These are phyloP conservation scores for Ypsolopha scabrella DNA, from an alignment of 2,888 invertebrate species.

Conservation along the genomic window DNA sequence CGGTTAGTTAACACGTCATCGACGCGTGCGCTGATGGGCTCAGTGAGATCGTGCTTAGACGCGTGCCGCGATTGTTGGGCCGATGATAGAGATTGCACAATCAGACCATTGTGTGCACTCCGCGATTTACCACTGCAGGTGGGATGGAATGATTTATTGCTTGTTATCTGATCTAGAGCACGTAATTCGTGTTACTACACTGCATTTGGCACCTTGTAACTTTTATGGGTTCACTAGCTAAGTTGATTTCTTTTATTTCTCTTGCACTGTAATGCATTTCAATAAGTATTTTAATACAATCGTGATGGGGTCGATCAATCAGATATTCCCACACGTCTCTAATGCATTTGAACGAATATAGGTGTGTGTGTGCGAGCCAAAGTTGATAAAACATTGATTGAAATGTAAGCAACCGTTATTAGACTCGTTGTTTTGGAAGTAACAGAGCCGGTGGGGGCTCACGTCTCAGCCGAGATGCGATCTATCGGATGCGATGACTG, in stretches of 20 bases:
- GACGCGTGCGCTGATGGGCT: background rate
- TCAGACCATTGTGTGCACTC: slow-evolving; percentile 1
- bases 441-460: slow-evolving; percentile 13
- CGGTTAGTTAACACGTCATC: slow-evolving; percentile 16
- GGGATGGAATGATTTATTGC: background rate
- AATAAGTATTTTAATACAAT: background rate
- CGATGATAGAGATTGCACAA: background rate
- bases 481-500: slow-evolving; percentile 15
- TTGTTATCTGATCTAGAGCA: background rate
- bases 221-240: background rate
- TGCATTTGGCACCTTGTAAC: slow-evolving; percentile 30
- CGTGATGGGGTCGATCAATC: background rate
- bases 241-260: background rate
- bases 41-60: background rate
- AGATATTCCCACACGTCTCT: background rate
- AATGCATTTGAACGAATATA: no score
- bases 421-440: slow-evolving; percentile 19
- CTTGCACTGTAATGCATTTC: background rate
- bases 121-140: background rate
- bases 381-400: slow-evolving; percentile 18
- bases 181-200: background rate
- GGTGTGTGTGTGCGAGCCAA: no score
- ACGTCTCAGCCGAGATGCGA: slow-evolving; percentile 19
- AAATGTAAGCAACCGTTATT: slow-evolving; percentile 34
- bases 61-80: slow-evolving; percentile 2